phyloP scores from a whole-genome alignment of 1,140 invertebrate species.

The Drosophila orosa region DNA sequence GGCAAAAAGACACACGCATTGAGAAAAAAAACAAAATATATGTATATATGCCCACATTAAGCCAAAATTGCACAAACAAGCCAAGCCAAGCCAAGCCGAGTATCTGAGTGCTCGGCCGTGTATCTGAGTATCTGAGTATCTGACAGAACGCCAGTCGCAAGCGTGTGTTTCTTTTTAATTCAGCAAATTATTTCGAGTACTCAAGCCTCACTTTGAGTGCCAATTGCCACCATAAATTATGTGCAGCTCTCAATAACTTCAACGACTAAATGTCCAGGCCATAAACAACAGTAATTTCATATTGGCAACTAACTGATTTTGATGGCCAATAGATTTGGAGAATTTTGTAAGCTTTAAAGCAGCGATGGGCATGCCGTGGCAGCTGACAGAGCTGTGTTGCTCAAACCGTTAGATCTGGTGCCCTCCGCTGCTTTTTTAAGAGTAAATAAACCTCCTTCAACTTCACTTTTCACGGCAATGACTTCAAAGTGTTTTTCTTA shows the following conservation, averaged over 20 bases:
- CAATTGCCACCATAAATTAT: constrained; percentile 40
- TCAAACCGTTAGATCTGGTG: too few relatives aligned
- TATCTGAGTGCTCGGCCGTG: constrained; percentile 15
- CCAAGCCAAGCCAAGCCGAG: constrained; percentile 1
- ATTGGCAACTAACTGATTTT: background rate
- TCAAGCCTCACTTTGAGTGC: constrained; percentile 56
- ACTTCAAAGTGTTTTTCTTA: background rate
- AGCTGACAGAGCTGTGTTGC: too few relatives aligned
- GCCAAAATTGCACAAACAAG: constrained; percentile 60
- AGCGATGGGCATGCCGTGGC: too few relatives aligned
- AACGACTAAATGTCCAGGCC: constrained; percentile 22
- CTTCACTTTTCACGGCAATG: background rate
- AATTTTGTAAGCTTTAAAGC: background rate
- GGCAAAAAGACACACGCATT: constrained; percentile 21
- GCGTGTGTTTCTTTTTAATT: constrained; percentile 38
- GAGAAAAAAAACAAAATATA: constrained; percentile 45
- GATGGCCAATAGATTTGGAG: background rate
- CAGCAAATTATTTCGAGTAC: constrained; percentile 51
- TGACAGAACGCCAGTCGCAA: constrained; percentile 25
- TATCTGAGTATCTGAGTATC: constrained; percentile 34
- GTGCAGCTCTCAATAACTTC: constrained; percentile 24
- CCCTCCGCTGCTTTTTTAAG: too few relatives aligned
- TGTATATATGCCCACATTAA: constrained; percentile 65
- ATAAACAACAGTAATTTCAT: constrained; percentile 12
- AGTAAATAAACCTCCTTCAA: background rate